Conservation (phyloP, 2,113 vertebrate species). For the Alaudala cheleensis region DNA sequence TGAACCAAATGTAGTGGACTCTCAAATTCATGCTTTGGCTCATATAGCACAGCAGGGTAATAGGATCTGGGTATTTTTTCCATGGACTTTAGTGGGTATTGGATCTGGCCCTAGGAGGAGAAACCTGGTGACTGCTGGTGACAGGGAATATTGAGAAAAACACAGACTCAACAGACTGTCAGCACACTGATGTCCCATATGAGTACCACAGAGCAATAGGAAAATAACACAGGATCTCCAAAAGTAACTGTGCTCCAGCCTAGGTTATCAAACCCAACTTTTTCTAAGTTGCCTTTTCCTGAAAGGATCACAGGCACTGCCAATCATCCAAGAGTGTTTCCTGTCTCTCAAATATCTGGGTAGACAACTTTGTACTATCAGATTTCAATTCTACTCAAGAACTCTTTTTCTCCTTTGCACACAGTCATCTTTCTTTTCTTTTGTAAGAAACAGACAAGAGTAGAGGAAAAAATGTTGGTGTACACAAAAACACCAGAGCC, state of each 20-base stretch:
- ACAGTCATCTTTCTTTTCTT: background rate
- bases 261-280: background rate
- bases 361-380: background rate
- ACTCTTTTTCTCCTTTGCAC: background rate
- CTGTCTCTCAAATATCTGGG: background rate
- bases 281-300: background rate
- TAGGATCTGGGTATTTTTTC: background rate
- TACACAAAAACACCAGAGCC: background rate
- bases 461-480: background rate
- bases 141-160: background rate
- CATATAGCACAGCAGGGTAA: background rate
- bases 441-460: background rate
- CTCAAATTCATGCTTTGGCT: background rate
- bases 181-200: background rate
- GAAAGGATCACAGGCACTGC: background rate
- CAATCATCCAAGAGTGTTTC: background rate
- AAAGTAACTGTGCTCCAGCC: background rate
- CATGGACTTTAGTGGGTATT: background rate
- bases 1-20: background rate
- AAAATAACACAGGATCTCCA: background rate
- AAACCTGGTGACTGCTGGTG: background rate
- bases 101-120: background rate
- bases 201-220: background rate
- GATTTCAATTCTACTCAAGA: background rate
- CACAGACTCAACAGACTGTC: background rate